These are phyloP conservation scores for Dioctria linearis DNA, from an alignment of 2,888 invertebrate species.

Conservation along the genomic window DNA sequence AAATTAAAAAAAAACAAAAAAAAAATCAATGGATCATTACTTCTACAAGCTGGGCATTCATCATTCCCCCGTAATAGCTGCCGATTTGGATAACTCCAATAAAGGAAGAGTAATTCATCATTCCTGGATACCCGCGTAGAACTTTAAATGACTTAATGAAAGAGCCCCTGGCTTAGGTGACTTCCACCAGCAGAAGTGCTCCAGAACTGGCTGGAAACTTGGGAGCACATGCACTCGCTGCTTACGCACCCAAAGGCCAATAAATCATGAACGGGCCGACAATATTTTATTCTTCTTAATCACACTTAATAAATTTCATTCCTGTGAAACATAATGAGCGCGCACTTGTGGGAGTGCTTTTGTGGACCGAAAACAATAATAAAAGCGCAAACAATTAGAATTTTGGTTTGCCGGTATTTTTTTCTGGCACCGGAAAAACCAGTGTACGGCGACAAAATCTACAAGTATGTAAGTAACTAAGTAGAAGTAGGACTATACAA, in stretches of 20 bases:
- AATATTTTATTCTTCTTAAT: constrained; percentile 62
- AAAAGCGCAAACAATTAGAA: constrained; percentile 47
- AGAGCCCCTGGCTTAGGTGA: constrained; percentile 51
- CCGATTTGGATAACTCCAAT: constrained; percentile 40
- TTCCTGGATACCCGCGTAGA: constrained; percentile 42
- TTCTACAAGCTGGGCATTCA: constrained; percentile 24
- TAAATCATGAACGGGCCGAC: constrained; percentile 60
- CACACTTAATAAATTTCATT: constrained; percentile 61
- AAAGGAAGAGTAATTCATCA: constrained; percentile 40
- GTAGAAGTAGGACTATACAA: background rate
- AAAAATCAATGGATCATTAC: constrained; percentile 33
- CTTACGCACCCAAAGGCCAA: constrained; percentile 59
- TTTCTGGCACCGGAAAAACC: constrained; percentile 26
- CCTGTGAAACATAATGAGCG: constrained; percentile 54
- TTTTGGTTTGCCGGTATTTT: constrained; percentile 34
- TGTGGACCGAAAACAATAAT: constrained; percentile 37
- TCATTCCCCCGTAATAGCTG: constrained; percentile 39
- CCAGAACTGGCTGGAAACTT: background rate
- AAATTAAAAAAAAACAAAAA: constrained; percentile 7
- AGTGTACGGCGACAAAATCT: constrained; percentile 28
- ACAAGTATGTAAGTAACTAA: background rate
- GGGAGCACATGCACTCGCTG: constrained; percentile 18
- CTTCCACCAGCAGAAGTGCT: constrained; percentile 49
- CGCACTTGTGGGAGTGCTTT: constrained; percentile 43
- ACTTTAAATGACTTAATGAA: constrained; percentile 51